phyloP scores from a whole-genome alignment of 2,113 vertebrate genomes.

The Nanorana parkeri region DNA sequence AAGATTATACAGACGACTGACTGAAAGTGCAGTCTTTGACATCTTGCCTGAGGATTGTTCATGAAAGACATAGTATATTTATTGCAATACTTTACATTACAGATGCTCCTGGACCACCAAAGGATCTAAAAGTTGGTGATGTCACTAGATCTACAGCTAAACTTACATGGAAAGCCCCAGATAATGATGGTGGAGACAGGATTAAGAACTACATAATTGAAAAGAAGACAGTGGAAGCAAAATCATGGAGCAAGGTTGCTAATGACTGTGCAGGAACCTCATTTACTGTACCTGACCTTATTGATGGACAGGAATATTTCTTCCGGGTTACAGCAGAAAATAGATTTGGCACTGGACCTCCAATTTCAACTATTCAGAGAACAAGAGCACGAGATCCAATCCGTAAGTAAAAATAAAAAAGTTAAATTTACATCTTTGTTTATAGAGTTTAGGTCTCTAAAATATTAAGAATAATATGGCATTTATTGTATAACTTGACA shows the following conservation, averaged over 20 bases:
- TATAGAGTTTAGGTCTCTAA: not conserved
- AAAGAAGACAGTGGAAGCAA: slow-evolving; percentile 89
- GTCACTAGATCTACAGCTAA: slow-evolving; percentile 91
- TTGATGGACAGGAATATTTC: slow-evolving; percentile 89
- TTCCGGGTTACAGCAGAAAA: slow-evolving; percentile 95
- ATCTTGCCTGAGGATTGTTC: not conserved
- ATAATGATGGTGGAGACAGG: slow-evolving; percentile 91
- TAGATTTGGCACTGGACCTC: slow-evolving; percentile 86
- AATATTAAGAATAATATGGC: not conserved
- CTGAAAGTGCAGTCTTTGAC: not conserved
- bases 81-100: slow-evolving; percentile 58
- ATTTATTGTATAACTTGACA: not conserved
- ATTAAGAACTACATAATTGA: slow-evolving; percentile 96
- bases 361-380: slow-evolving; percentile 77
- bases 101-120: slow-evolving; percentile 93
- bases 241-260: slow-evolving; percentile 97
- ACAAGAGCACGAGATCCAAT: slow-evolving; percentile 92
- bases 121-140: slow-evolving; percentile 92
- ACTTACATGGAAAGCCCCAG: slow-evolving; percentile 94
- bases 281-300: slow-evolving; percentile 88
- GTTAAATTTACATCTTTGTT: not conserved
- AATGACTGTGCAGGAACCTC: slow-evolving; percentile 86
- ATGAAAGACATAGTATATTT: not conserved
- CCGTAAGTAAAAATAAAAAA: slow-evolving; percentile 74
- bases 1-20: slow-evolving; percentile 57